Conservation (phyloP, 2,113 vertebrate species). For the Rutilus rutilus region DNA sequence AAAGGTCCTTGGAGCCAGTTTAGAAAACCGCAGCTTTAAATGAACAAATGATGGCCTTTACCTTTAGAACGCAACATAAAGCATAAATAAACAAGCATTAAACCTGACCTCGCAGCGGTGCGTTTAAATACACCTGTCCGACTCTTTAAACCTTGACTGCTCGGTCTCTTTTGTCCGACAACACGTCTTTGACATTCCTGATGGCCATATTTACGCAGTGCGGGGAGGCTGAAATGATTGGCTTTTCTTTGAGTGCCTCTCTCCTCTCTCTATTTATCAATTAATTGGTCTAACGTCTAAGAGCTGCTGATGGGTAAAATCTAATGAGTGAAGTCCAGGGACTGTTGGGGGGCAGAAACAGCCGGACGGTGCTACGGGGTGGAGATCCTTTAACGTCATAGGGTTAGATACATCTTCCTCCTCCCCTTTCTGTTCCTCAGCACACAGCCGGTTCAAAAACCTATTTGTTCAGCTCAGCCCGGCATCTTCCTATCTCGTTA, state of each 20-base stretch:
- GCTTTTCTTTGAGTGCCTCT: neutral
- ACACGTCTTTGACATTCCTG: conserved; percentile 38
- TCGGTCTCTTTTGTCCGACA: conserved; percentile 43
- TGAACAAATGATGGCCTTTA: conserved; percentile 28
- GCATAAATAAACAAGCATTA: conserved; percentile 18
- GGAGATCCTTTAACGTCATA: conserved; percentile 51
- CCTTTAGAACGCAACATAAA: neutral
- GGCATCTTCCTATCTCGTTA: conserved; percentile 57
- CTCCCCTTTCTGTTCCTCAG: conserved; percentile 26
- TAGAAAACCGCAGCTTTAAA: conserved; percentile 6
- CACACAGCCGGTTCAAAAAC: conserved; percentile 51
- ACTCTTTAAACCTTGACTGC: conserved; percentile 31
- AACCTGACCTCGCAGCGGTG: conserved; percentile 32
- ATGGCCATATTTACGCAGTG: conserved; percentile 46
- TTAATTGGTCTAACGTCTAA: conserved; percentile 55
- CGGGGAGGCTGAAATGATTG: conserved; percentile 31
- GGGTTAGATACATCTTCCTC: conserved; percentile 48
- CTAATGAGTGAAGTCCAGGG: conserved; percentile 29
- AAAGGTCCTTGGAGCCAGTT: neutral
- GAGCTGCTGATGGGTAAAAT: conserved; percentile 46
- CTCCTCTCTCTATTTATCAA: neutral
- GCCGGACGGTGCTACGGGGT: conserved; percentile 20
- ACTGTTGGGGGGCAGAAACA: conserved; percentile 47
- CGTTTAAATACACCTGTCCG: neutral
- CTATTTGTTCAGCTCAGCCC: conserved; percentile 60